These are phyloP conservation scores for Lathamus discolor DNA, from an alignment of 2,113 vertebrate genomes.

Conservation along the genomic window DNA sequence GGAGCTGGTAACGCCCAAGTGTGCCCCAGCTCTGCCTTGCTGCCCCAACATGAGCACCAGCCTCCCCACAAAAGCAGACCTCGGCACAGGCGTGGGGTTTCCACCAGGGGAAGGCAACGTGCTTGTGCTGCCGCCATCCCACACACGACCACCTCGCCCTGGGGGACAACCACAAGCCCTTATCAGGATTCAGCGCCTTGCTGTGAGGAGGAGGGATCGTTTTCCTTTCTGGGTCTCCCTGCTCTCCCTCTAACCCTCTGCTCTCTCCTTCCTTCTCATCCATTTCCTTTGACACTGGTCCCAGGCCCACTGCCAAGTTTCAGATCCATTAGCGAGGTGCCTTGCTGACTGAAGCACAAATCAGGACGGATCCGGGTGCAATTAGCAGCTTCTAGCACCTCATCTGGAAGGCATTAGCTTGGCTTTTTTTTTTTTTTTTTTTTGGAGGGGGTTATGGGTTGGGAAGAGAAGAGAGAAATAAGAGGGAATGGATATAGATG, in stretches of 20 bases:
- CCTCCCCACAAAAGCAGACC: not conserved
- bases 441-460: conserved; percentile 44
- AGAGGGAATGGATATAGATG: conserved; percentile 60
- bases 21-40: conserved; percentile 33
- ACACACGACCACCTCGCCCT: not conserved
- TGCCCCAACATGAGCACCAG: not conserved
- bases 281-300: conserved; percentile 79
- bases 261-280: conserved; percentile 65
- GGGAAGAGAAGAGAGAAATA: conserved; percentile 36
- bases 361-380: conserved; percentile 76
- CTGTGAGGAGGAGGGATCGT: conserved; percentile 1
- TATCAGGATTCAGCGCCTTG: conserved; percentile 1
- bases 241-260: conserved; percentile 12
- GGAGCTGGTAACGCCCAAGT: conserved; percentile 61
- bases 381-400: conserved; percentile 83
- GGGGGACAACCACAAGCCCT: conserved; percentile 2
- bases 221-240: conserved; percentile 26
- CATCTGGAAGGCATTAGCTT: conserved; percentile 84
- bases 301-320: conserved; percentile 80
- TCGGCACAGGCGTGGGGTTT: not conserved
- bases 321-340: conserved; percentile 83
- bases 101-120: not conserved
- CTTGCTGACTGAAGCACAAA: conserved; percentile 83
- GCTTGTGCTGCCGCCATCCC: not conserved
- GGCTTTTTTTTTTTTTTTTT: conserved; percentile 11